Base-by-base conservation (phyloP, 2,113 vertebrate species). In the Prolemur simus region DNA sequence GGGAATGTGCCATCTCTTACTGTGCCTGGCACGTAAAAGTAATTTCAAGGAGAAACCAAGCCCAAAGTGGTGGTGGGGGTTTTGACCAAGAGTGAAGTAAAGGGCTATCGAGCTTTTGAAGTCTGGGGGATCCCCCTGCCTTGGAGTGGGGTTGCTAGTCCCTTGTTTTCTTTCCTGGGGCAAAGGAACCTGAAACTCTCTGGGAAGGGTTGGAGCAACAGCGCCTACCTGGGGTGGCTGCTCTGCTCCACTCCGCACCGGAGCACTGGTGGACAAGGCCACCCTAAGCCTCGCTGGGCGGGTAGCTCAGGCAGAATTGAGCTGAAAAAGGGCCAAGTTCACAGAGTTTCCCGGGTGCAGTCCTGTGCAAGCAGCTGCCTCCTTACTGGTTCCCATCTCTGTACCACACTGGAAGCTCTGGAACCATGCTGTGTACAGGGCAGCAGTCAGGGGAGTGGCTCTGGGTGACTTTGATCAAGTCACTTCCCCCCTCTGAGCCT, bases 1-100 rank as follows among this genome's bases (percentile, higher is more conserved):
- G 49, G 83, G n/a, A 85, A 47, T 2, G 9, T 7, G 14, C 49
- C 52, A 5, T 39, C 18, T 58, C 42, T 81, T 37, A 21, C 58
- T 64, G 68, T 69, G 47, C 39, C 66, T 64, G 45, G 73, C 34
- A 77, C 73, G 63, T 27, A 94, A 64, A 73, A 69, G 52, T 64
- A 34, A 92, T 45, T 86, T 77, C 47, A 71, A 86, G 80, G 39
- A 15, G 56, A 89, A 81, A 89, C 49, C 39, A 71, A 68, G 23
- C 10, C 10, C 66, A 12, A 37, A 60, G 23, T 60, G 25, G 23
- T 60, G 58, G 23, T 20, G 54, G 45, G 27, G 58, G 21, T 29
- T 54, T 90, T 39, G 32, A 80, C 29, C 11, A 37, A 42, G 60
- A 88, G n/a, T 23, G 14, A 17, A 58, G 68, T 25, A 39, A 56